Evolutionary conservation across 2,113 vertebrate species (phyloP).

Genomic region (Orcinus orca): DNA sequence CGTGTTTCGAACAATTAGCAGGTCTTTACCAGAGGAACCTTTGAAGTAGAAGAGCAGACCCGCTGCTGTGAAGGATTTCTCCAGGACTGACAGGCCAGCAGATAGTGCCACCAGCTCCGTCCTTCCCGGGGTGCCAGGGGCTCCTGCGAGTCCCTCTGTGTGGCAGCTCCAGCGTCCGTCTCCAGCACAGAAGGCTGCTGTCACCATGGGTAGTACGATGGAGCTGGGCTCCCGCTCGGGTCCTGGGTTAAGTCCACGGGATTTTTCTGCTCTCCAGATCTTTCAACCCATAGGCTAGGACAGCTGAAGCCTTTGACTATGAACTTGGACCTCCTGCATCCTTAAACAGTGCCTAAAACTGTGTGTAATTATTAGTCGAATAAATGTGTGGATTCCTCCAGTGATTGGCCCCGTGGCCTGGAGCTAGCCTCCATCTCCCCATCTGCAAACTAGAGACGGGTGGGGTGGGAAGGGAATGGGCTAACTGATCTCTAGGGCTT

Average conservation of each 20-base stretch:
- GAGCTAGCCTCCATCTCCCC: background rate
- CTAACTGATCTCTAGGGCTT: background rate
- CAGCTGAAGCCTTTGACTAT: background rate
- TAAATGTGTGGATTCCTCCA: background rate
- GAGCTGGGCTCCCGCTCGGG: background rate
- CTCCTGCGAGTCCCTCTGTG: background rate
- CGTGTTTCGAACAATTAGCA: slow-evolving; percentile 75
- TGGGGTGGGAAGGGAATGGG: background rate
- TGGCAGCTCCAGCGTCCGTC: background rate
- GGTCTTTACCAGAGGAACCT: slow-evolving; percentile 62
- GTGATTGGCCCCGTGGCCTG: fast-evolving
- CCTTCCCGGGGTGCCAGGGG: background rate
- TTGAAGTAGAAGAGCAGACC: slow-evolving; percentile 69
- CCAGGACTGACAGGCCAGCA: slow-evolving; percentile 64
- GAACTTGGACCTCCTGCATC: background rate
- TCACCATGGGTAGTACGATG: fast-evolving
- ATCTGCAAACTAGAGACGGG: background rate
- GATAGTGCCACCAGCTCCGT: background rate
- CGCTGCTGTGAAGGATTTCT: slow-evolving; percentile 48
- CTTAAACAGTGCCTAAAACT: background rate
- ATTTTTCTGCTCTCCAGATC: background rate
- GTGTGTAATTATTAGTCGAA: background rate
- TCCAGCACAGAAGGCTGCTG: background rate
- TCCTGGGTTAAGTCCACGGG: fast-evolving
- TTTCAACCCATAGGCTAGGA: background rate